Evolutionary conservation across 2,888 invertebrate genomes (phyloP).

Genomic region (Helobdella robusta): DNA sequence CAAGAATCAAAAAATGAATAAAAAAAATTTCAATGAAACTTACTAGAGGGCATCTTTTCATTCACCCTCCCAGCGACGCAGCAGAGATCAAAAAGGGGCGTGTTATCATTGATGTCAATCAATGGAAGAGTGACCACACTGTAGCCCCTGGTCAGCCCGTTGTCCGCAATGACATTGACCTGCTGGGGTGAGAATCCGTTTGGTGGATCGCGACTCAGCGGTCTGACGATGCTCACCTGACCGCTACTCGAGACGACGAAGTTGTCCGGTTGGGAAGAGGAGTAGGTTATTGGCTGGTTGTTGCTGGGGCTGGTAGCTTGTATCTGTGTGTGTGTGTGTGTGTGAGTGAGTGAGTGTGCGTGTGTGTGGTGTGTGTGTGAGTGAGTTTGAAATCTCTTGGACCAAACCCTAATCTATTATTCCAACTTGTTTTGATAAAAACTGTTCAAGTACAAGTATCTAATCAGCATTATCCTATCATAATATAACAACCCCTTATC

Average conservation of each 20-base stretch:
- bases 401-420: too few relatives aligned
- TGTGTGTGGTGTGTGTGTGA: background rate
- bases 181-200: constrained; percentile 32
- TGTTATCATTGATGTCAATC: constrained; percentile 34
- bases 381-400: too few relatives aligned
- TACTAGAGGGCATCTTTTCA: constrained; percentile 22
- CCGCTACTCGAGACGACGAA: constrained; percentile 26
- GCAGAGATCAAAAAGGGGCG: constrained; percentile 33
- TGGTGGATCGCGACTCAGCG: constrained; percentile 34
- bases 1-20: background rate
- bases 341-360: background rate
- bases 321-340: constrained; percentile 12
- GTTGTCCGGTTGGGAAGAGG: constrained; percentile 5
- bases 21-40: background rate
- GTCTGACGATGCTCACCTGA: constrained; percentile 25
- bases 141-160: constrained; percentile 27
- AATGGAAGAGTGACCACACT: constrained; percentile 30
- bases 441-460: too few relatives aligned
- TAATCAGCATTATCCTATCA: too few relatives aligned
- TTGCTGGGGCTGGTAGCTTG: constrained; percentile 4
- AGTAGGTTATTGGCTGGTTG: constrained; percentile 18
- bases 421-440: too few relatives aligned
- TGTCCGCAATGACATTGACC: constrained; percentile 34
- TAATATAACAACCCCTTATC: too few relatives aligned
- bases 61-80: constrained; percentile 29